These are phyloP conservation scores for Catocala nupta DNA, from an alignment of 2,888 invertebrate species.

Conservation along the genomic window DNA sequence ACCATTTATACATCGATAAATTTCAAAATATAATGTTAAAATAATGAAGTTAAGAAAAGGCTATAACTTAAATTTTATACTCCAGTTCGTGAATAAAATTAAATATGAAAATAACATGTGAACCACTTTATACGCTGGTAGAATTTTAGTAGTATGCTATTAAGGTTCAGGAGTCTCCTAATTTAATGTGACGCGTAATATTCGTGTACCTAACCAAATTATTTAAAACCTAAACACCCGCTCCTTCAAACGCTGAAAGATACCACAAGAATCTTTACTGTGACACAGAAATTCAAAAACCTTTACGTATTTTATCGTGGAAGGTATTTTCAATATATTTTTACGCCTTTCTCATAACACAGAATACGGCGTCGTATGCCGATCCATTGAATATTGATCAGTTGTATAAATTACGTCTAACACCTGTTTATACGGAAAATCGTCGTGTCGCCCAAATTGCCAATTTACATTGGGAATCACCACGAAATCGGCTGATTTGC, in stretches of 20 bases:
- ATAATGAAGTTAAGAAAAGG: too few species aligned
- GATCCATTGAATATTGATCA: constrained; percentile 68
- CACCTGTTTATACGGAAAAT: constrained; percentile 70
- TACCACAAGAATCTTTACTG: neutral
- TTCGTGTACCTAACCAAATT: too few species aligned
- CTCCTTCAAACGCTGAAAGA: neutral
- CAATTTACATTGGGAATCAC: constrained; percentile 76
- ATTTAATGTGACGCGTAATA: too few species aligned
- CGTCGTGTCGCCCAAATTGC: constrained; percentile 71
- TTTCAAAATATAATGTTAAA: too few species aligned
- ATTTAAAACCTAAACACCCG: too few species aligned
- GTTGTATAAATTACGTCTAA: constrained; percentile 69
- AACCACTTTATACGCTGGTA: too few species aligned
- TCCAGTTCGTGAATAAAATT: too few species aligned
- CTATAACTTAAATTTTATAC: too few species aligned
- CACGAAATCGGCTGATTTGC: constrained; percentile 55
- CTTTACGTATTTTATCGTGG: neutral
- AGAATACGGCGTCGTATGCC: constrained; percentile 42
- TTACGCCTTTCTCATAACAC: constrained; percentile 26
- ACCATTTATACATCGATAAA: too few species aligned
- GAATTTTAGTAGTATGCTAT: too few species aligned
- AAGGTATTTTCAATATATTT: constrained; percentile 16
- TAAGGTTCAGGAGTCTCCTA: too few species aligned
- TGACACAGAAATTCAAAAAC: neutral
- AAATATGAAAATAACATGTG: too few species aligned